phyloP scores from a whole-genome alignment of 2,113 vertebrate species.

The Etheostoma spectabile region DNA sequence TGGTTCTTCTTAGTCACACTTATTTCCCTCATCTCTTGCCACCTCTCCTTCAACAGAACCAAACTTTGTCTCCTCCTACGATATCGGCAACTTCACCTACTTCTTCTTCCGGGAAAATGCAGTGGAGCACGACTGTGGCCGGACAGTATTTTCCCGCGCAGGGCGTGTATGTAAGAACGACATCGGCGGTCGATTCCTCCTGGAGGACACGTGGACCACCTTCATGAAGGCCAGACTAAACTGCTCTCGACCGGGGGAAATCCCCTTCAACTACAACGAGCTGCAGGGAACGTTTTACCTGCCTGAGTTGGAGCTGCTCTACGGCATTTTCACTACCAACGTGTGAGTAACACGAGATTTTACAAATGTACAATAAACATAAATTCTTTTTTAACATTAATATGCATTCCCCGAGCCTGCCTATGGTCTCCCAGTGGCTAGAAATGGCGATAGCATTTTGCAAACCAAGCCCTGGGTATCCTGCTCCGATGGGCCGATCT shows the following conservation, averaged over 20 bases:
- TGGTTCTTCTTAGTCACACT: slow-evolving; percentile 7
- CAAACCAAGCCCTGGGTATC: too few species aligned
- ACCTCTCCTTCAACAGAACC: slow-evolving; percentile 85
- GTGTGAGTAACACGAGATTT: slow-evolving; percentile 86
- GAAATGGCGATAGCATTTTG: too few species aligned
- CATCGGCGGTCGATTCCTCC: slow-evolving; percentile 94
- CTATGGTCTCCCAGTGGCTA: too few species aligned
- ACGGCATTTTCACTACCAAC: slow-evolving; percentile 97
- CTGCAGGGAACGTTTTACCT: slow-evolving; percentile 96
- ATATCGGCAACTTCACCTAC: slow-evolving; percentile 97
- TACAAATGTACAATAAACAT: neutral
- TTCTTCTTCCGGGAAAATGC: slow-evolving; percentile 98
- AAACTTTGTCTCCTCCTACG: slow-evolving; percentile 97
- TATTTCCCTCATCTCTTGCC: slow-evolving; percentile 5
- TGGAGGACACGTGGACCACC: slow-evolving; percentile 99
- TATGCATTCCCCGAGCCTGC: too few species aligned
- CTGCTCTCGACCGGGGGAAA: slow-evolving; percentile 95
- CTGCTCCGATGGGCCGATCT: too few species aligned
- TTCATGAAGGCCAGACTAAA: slow-evolving; percentile 98
- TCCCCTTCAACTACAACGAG: slow-evolving; percentile 97
- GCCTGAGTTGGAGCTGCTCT: slow-evolving; percentile 94
- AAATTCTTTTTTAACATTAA: neutral
- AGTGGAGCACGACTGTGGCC: slow-evolving; percentile 95
- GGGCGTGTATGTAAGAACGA: slow-evolving; percentile 97
- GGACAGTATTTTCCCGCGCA: slow-evolving; percentile 93